Conservation (phyloP, 2,888 invertebrate species). For the Idaea dimidiata region DNA sequence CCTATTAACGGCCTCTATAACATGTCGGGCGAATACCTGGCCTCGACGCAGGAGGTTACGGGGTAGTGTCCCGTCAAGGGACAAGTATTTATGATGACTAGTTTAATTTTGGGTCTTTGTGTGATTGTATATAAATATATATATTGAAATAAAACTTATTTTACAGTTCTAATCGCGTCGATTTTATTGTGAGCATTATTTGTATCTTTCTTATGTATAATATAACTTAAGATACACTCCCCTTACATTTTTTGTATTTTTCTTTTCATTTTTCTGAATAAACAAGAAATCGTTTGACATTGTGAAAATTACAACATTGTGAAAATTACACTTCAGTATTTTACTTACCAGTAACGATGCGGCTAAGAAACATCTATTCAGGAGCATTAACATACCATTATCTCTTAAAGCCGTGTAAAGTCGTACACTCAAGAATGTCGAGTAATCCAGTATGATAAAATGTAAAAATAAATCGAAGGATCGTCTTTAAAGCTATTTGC, state of each 20-base stretch:
- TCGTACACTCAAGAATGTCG: conserved; percentile 50
- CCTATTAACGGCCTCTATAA: background rate
- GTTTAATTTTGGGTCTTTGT: too few species aligned
- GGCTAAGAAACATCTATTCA: conserved; percentile 43
- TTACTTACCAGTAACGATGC: conserved; percentile 43
- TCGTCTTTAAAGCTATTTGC: conserved; percentile 40
- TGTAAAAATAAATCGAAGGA: conserved; percentile 43
- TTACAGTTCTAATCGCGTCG: too few species aligned
- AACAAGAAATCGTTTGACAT: background rate
- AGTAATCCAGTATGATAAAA: conserved; percentile 49
- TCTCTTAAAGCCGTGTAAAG: conserved; percentile 54
- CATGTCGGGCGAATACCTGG: too few species aligned
- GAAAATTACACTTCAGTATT: conserved; percentile 32
- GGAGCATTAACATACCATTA: conserved; percentile 60
- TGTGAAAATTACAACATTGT: conserved; percentile 25
- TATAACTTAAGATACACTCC: too few species aligned
- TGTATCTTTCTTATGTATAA: too few species aligned
- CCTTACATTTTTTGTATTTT: too few species aligned
- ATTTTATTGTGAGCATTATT: too few species aligned
- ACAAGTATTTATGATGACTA: too few species aligned
- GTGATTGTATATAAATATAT: too few species aligned
- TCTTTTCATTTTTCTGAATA: background rate
- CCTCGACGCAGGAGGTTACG: too few species aligned
- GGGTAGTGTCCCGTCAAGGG: too few species aligned
- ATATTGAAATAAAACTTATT: too few species aligned